Evolutionary conservation across 1,140 invertebrate species (phyloP), one percentile per base, ranked within the genome.

Genomic region (Drosophila saltans): DNA sequence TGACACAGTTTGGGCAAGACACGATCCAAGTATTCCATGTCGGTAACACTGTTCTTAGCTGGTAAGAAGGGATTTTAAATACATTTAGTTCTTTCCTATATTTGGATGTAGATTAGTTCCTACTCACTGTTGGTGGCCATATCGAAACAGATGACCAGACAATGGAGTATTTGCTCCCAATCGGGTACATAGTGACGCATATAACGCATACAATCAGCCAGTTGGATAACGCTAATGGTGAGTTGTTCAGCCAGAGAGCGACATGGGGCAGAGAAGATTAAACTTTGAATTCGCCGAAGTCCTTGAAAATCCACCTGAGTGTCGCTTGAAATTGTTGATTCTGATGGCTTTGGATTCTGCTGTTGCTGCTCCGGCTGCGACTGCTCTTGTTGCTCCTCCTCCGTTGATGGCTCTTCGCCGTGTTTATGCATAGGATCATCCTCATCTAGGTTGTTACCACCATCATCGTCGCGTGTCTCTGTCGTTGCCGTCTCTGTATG

Each of bases 141-240:
- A 93, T 98, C 97, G 90, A 98, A 96, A 16, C 97, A 95, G 71
- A 98, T 97, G 26, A 98, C 93, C 79, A 98, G 96, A 45, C 97
- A 96, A 85, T 97, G 97, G 2, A 96, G 93, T 2, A 94, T 94
- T 69, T 92, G 91, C 24, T 91, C 90, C 69, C 77, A 81, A 9
- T 86, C 82, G 41, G 69, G 67, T 1, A 33, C 52, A 26, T 72
- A 79, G 52, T 43, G 39, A 9, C 72, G 70, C 66, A 83, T 67
- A 62, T 83, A 81, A 79, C 93, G 84, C 72, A 81, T 93, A 81
- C 78, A 90, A 91, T 92, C 94, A 92, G 74, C 93, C 80, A 95
- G 94, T 84, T 95, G 93, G 60, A 97, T 92, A 84, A 97, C 96
- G 92, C 97, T 94, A 83, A 95, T 96, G 24, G 97, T 96, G 73